These are phyloP conservation scores for Hipparchia semele DNA, from an alignment of 2,888 invertebrate genomes.

Conservation along the genomic window DNA sequence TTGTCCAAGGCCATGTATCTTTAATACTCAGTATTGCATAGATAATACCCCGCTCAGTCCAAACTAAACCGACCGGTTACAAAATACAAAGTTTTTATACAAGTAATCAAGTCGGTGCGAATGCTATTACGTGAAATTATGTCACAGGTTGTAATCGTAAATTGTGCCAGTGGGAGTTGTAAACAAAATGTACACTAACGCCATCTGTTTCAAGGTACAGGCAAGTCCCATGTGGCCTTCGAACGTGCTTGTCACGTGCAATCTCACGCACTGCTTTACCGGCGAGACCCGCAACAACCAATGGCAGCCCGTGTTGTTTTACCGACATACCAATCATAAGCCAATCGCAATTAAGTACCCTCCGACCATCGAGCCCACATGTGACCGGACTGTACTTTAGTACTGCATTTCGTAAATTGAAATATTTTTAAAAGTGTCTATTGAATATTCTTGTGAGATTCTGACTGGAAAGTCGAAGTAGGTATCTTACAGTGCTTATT, in stretches of 20 bases:
- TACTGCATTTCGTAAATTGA: conserved; percentile 22
- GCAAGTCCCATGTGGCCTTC: conserved; percentile 45
- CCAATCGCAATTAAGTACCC: conserved; percentile 62
- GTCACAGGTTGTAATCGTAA: conserved; percentile 53
- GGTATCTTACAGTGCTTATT: conserved; percentile 18
- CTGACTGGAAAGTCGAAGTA: not conserved
- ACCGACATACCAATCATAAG: conserved; percentile 47
- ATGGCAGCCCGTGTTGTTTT: conserved; percentile 49
- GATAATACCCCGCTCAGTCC: conserved; percentile 25
- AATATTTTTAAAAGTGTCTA: conserved; percentile 37
- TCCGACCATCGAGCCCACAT: conserved; percentile 67
- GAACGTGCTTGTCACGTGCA: conserved; percentile 63
- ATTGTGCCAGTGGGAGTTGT: conserved; percentile 46
- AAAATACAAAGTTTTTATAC: conserved; percentile 42
- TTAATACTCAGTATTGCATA: conserved; percentile 2
- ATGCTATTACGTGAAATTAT: conserved; percentile 63
- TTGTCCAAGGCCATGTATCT: conserved; percentile 1
- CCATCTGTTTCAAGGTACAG: conserved; percentile 52
- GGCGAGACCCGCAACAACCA: conserved; percentile 51
- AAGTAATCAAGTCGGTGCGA: conserved; percentile 44
- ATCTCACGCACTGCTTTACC: conserved; percentile 51
- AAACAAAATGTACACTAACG: conserved; percentile 58
- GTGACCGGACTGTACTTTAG: conserved; percentile 60
- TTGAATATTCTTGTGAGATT: not conserved
- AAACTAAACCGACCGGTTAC: conserved; percentile 35